Evolutionary conservation across 2,888 invertebrate species (phyloP), one percentile per base, ranked within the genome.

Genomic region (Cheilosia vernalis): DNA sequence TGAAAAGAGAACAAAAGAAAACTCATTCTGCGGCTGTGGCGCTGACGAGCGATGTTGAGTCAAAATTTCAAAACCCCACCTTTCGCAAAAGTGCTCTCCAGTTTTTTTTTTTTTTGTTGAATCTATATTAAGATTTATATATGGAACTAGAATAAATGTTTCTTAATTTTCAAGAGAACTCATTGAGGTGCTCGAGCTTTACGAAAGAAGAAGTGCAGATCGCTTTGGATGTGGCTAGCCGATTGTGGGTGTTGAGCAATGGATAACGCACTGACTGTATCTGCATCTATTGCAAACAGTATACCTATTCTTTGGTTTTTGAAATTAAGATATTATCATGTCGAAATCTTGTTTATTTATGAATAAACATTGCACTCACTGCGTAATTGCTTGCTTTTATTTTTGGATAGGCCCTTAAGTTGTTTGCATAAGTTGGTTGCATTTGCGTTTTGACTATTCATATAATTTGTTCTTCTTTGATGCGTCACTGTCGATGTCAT

Each of bases 401-500:
- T 80, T 61, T 44, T 58, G 47, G 49, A 70, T 2, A 24, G 44
- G 40, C 58, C 79, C 72, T 15, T 79, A 40, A 33, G 24, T 24
- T 21, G 21, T 1, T 21, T 21, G 19, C 27, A 4, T 55, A 4
- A 17, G 49, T n/a, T 27, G 40, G 37, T 37, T 37, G 37, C 13
- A 37, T 13, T 37, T 24, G 49, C 13, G 5, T 15, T 53, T 60
- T 66, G 73, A 80, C 73, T 73, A 51, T 66, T 66, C 53, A 37
- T 80, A 60, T 67, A n/a, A n/a, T 66, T 66, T 67, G 73, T 44
- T 79, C n/a, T 44, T 40, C 30, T 58, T 58, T 72, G 78, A 78
- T 63, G 69, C 53, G 44, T 13, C 24, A 5, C 27, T 51, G 37
- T 13, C 15, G 9, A n/a, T 51, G 66, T 49, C 77, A 37, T 21